Conservation (phyloP, 1,140 invertebrate genomes). For the Trigoniulus corallinus region DNA sequence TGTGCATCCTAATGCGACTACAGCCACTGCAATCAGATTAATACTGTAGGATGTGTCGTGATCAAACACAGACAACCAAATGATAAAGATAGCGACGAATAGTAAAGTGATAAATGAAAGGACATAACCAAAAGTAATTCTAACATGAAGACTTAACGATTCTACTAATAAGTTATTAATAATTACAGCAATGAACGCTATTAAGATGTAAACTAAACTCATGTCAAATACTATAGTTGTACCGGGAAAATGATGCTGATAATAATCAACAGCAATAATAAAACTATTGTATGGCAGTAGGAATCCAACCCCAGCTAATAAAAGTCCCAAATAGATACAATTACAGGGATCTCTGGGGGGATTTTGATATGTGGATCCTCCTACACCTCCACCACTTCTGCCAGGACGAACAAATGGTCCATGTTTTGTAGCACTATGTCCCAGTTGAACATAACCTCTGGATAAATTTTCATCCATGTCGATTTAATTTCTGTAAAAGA, state of each 20-base stretch:
- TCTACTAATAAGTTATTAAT: slow-evolving; percentile 72
- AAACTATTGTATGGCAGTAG: slow-evolving; percentile 82
- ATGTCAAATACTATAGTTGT: slow-evolving; percentile 79
- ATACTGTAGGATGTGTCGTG: slow-evolving; percentile 53
- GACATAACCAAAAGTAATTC: slow-evolving; percentile 74
- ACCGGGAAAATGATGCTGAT: slow-evolving; percentile 61
- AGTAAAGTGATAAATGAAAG: slow-evolving; percentile 61
- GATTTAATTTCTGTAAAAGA: no score
- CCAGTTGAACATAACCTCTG: slow-evolving; percentile 20
- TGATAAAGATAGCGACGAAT: slow-evolving; percentile 65
- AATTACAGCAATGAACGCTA: slow-evolving; percentile 68
- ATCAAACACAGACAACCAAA: slow-evolving; percentile 61
- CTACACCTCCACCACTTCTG: not conserved
- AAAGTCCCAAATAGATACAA: slow-evolving; percentile 57
- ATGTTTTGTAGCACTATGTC: not conserved
- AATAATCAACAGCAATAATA: slow-evolving; percentile 77
- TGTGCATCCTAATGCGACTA: slow-evolving; percentile 74
- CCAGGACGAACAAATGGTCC: slow-evolving; percentile 1
- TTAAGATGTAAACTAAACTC: slow-evolving; percentile 72
- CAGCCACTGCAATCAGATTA: slow-evolving; percentile 62
- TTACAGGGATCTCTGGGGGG: slow-evolving; percentile 33
- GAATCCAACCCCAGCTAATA: slow-evolving; percentile 75
- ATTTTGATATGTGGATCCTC: not conserved
- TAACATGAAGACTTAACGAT: slow-evolving; percentile 55
- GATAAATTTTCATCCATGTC: slow-evolving; percentile 21